Conservation (phyloP, 2,888 invertebrate genomes). For the Candidula unifasciata region DNA sequence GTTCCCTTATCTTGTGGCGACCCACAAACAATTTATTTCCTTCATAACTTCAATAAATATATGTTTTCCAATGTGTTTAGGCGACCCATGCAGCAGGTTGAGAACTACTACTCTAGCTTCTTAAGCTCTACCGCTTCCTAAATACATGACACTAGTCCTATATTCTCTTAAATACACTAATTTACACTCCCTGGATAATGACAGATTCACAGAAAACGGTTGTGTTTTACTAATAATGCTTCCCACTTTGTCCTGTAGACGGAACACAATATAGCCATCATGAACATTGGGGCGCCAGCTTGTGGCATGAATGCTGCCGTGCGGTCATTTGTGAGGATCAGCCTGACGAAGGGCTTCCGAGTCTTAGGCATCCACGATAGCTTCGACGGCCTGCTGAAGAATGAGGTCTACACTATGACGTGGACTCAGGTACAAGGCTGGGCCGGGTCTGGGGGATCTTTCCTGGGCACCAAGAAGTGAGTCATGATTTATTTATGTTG, state of each 20-base stretch:
- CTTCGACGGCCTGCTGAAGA: conserved; percentile 93
- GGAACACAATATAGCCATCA: conserved; percentile 88
- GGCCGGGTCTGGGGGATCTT: conserved; percentile 97
- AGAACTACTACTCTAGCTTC: too few relatives aligned
- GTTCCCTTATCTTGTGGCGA: too few relatives aligned
- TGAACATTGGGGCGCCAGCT: conserved; percentile 98
- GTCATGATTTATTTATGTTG: conserved; percentile 33
- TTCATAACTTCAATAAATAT: too few relatives aligned
- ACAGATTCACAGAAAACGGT: too few relatives aligned
- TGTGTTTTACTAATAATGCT: neutral
- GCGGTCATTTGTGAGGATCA: conserved; percentile 96
- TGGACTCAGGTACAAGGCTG: conserved; percentile 98
- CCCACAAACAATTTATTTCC: too few relatives aligned
- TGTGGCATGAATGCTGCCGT: conserved; percentile 99
- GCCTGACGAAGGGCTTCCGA: conserved; percentile 94
- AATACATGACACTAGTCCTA: too few relatives aligned
- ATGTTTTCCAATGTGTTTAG: too few relatives aligned
- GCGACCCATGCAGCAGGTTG: too few relatives aligned
- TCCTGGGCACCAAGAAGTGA: conserved; percentile 92
- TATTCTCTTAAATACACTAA: too few relatives aligned
- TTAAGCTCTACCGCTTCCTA: too few relatives aligned
- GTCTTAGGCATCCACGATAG: conserved; percentile 97
- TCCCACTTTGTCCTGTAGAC: conserved; percentile 80
- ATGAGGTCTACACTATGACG: conserved; percentile 79
- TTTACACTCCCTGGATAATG: too few relatives aligned